Base-by-base conservation (phyloP, 2,888 invertebrate genomes). In the Erebia aethiops region DNA sequence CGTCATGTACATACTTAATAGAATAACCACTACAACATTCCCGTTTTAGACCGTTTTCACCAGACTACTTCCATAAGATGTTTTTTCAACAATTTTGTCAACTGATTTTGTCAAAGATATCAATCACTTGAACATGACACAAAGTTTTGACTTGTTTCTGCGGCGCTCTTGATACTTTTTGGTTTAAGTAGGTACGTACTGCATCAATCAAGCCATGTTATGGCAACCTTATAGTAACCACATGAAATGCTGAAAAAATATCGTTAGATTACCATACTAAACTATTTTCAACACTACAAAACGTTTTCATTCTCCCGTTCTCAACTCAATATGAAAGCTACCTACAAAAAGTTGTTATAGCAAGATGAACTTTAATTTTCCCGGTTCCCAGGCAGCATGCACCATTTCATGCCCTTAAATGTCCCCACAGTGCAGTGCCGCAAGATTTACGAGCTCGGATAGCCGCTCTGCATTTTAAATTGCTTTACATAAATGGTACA, bases 381-480 rank as follows among this genome's bases (percentile, higher is more conserved):
- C 56, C 56, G 5, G 61, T 63, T 51, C 21, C 16, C 57, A 18
- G 16, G 18, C 56, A 2, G 41, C 46, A 10, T 63, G 62, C 62
- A 41, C 51, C 35, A 67, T 64, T 70, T 56, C 54, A 70, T 63
- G 16, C 54, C 62, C 66, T 60, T 60, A 69, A 73, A 71, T 67
- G 52, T 65, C 52, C 61, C 49, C 46, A 51, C 61, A 66, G 52
- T 10, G 66, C 60, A 61, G 41, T 18, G 57, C 67, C 26, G n/a
- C 49, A 8, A 60, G 61, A 56, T 71, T 58, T 66, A 46, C 49
- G 58, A 67, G 57, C 56, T 64, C 56, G 51, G 67, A 57, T 49
- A 73, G 68, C 66, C 46, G 64, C 7, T 49, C 16, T 66, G 68
- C 69, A 73, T 71, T 71, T 71, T 69, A 63, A 69, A 71, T 70